A percentile compares a stretch with the other conserved stretches of the same genome.
phyloP scores from a whole-genome alignment of 2,113 vertebrate species.

The Corydoras sp. region DNA sequence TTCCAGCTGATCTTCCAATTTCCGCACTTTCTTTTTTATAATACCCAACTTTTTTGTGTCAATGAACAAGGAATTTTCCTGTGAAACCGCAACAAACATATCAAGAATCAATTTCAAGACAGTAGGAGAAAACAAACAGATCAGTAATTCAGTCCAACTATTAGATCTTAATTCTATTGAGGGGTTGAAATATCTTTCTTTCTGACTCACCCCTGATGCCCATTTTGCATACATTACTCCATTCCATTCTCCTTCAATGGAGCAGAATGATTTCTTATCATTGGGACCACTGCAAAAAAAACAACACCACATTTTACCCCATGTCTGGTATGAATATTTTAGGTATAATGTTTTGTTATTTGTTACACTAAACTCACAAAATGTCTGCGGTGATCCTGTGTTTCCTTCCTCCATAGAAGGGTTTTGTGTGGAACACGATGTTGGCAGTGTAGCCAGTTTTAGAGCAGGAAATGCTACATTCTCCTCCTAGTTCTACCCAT shows the following conservation, averaged over 20 bases:
- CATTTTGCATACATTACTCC: constrained; percentile 94
- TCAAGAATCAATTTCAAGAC: not conserved
- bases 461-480: constrained; percentile 93
- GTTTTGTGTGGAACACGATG: constrained; percentile 96
- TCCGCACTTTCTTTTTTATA: constrained; percentile 96
- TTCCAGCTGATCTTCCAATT: constrained; percentile 90
- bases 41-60: constrained; percentile 93
- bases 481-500: constrained; percentile 97
- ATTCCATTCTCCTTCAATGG: constrained; percentile 97
- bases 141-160: too few species aligned
- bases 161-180: too few species aligned
- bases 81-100: constrained; percentile 1
- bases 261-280: constrained; percentile 95
- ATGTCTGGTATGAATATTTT: not conserved
- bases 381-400: constrained; percentile 98
- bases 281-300: constrained; percentile 76
- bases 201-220: constrained; percentile 80
- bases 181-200: not conserved
- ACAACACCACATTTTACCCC: too few species aligned
- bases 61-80: constrained; percentile 92
- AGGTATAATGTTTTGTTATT: not conserved
- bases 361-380: constrained; percentile 72
- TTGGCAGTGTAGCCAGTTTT: constrained; percentile 93
- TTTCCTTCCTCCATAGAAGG: constrained; percentile 98
- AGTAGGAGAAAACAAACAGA: not conserved